Percentiles rank a stretch among this genome's conserved stretches.
These are phyloP conservation scores for Odontocerum albicorne DNA, from an alignment of 2,888 invertebrate species.

Conservation along the genomic window DNA sequence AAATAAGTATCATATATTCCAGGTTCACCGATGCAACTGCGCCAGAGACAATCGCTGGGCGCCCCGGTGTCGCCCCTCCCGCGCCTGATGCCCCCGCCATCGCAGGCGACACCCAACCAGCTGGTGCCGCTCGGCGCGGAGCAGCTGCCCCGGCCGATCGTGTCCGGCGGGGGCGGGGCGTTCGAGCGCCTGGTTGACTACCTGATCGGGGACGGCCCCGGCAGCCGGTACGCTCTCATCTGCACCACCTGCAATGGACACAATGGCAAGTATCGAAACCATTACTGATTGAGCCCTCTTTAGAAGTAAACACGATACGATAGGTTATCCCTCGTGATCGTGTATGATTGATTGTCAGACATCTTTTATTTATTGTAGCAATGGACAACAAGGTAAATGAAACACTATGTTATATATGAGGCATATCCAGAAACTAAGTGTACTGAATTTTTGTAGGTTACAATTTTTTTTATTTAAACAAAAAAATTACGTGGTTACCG, in stretches of 20 bases:
- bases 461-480: too few species aligned
- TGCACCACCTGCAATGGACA: constrained; percentile 88
- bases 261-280: constrained; percentile 76
- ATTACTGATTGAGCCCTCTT: too few species aligned
- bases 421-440: too few species aligned
- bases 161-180: constrained; percentile 73
- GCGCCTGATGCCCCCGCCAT: not conserved
- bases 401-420: too few species aligned
- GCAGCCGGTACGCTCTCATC: constrained; percentile 92
- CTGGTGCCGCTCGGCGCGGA: constrained; percentile 39
- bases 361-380: too few species aligned
- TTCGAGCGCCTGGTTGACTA: constrained; percentile 92
- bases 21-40: constrained; percentile 10
- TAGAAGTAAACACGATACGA: too few species aligned
- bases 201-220: constrained; percentile 93
- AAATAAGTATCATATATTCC: not conserved
- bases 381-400: too few species aligned
- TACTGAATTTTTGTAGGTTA: too few species aligned
- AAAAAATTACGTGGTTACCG: too few species aligned
- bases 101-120: constrained; percentile 9
- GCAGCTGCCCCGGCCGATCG: constrained; percentile 65
- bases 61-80: constrained; percentile 1
- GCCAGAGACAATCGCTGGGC: not conserved
- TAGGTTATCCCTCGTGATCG: too few species aligned
- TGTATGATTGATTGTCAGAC: too few species aligned